Evolutionary conservation across 2,888 invertebrate genomes (phyloP), one percentile per base, ranked within the genome.

Genomic region (Drosophila kokeensis): DNA sequence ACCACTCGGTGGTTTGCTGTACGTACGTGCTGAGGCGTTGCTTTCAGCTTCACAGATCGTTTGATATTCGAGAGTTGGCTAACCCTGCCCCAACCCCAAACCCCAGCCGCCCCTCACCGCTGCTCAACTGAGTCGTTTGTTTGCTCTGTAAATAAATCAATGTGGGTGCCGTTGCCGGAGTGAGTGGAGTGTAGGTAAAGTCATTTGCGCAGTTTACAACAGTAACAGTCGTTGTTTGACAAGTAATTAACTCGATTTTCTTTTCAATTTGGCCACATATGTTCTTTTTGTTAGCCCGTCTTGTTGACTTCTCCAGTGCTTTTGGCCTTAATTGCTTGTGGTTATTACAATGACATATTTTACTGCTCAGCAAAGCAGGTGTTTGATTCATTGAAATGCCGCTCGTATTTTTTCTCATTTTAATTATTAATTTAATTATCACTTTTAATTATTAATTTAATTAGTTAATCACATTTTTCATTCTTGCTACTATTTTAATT

Each of bases 91-190:
- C 13, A 27, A 29, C 29, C 11, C 52, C 10, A 29, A 1, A 4
- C 42, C 6, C 4, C 11, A 27, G 6, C 2, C 36, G 15, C 18
- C 38, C 45, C 36, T 40, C 32, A 40, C 38, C 61, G 65, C 65
- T 79, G 53, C 18, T 32, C 40, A 45, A 50, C 52, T 67, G 40
- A 24, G 45, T 38, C 57, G 64, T 76, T 73, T 86, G 78, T 79
- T 84, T 89, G 82, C 72, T 86, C 78, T 84, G 90, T 73, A 79
- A 88, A 87, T 88, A 90, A 88, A 88, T 90, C 90, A 78, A 63
- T 70, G 67, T 27, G 54, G 66, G 18, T 42, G 61, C 55, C 36
- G 61, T 18, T 55, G 32, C 10, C 6, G n/a, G 29, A 18, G 27
- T 45, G 24, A 24, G 24, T 61, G 60, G 55, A 81, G 67, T 69